phyloP scores from a whole-genome alignment of 2,888 invertebrate species.

The Latrodectus hesperus region DNA sequence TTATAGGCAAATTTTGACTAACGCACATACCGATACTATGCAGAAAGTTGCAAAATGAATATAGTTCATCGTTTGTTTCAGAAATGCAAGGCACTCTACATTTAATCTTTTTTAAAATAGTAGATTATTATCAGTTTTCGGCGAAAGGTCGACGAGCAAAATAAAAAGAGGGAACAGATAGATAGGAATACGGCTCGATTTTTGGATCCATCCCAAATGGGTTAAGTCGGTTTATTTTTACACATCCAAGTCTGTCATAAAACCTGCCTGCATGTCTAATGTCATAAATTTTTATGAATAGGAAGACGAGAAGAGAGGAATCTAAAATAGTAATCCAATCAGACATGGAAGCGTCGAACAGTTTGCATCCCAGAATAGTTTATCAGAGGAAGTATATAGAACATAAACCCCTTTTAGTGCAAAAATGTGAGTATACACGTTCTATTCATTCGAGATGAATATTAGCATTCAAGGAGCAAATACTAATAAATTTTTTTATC shows the following conservation, averaged over 20 bases:
- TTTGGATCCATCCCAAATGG: constrained; percentile 38
- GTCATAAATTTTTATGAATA: constrained; percentile 56
- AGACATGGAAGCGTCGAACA: constrained; percentile 1
- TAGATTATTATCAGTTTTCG: neutral
- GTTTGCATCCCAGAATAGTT: neutral
- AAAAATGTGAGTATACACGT: too few species aligned
- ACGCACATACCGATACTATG: too few species aligned
- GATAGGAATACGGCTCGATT: neutral
- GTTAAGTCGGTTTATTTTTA: constrained; percentile 37
- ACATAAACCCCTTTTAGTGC: neutral
- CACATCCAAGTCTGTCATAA: constrained; percentile 49
- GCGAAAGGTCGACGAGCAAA: neutral
- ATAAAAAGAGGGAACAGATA: constrained; percentile 10
- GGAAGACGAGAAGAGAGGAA: constrained; percentile 21
- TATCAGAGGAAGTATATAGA: neutral
- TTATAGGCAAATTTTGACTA: too few species aligned
- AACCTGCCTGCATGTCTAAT: constrained; percentile 28
- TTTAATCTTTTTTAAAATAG: neutral
- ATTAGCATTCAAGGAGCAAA: too few species aligned
- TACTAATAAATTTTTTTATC: too few species aligned
- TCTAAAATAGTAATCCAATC: constrained; percentile 24
- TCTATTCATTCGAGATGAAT: too few species aligned
- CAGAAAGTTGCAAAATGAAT: too few species aligned
- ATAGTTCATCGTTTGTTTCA: too few species aligned
- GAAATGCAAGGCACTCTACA: too few species aligned